Base-by-base conservation (phyloP, 2,113 vertebrate species). In the Aegotheles bennettii region DNA sequence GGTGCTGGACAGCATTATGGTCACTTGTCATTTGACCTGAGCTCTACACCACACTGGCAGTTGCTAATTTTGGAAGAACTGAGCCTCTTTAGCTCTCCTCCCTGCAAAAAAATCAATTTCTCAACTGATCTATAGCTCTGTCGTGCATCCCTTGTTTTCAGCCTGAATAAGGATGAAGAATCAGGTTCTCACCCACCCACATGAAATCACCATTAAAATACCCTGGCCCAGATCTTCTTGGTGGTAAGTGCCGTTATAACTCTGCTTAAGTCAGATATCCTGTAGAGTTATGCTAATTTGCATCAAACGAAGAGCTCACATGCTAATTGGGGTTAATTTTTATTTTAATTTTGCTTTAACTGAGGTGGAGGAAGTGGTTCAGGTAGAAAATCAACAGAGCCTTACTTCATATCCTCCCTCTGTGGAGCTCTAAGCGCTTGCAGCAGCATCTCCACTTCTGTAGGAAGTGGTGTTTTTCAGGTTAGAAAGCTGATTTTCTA, bases 61-160 rank as follows among this genome's bases (percentile, higher is more conserved):
- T 6, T 81, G 63, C 50, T 92, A 74, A 78, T 95, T 96, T 93
- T 92, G 93, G 88, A 90, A 92, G 76, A 93, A 90, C 56, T 43
- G 86, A 84, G 76, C 29, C 54, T 80, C 80, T 87, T 86, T 56
- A 84, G 38, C 69, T 35, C 81, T 21, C 11, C 24, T 84, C 35
- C 76, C 68, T 89, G 64, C 5, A 88, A 53, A 59, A 8, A 59
- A 88, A 74, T 84, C 63, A 42, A 57, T 93, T 86, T 77, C 59
- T 84, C 4, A 7, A 13, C 45, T 86, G 71, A 70, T 84, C 76
- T 89, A 25, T 70, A 77, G 69, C 36, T 90, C 51, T 88, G 43
- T 88, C 23, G 51, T 60, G 13, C 36, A 53, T 87, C 87, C 45
- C 42, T 86, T 60, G 48, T 71, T 93, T 95, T 84, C 80, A 92